Evolutionary conservation across 1,140 invertebrate species (phyloP).

Genomic region (Scaptodrosophila lebanonensis): DNA sequence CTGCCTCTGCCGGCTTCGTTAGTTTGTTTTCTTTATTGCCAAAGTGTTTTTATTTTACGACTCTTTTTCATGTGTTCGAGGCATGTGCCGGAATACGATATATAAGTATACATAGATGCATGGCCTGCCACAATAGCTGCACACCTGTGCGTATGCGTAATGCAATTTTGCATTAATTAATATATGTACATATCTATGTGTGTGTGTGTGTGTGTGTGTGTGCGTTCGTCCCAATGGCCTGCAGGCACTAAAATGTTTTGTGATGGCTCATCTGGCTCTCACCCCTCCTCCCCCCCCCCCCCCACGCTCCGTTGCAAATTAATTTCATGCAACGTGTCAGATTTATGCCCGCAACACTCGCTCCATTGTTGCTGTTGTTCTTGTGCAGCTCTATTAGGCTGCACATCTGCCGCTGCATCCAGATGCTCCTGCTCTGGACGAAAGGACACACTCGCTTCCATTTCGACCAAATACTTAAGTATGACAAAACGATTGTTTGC

Average conservation of each 20-base stretch:
- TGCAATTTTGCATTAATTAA: constrained; percentile 73
- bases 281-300: constrained; percentile 28
- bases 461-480: no score
- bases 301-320: constrained; percentile 57
- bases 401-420: constrained; percentile 1
- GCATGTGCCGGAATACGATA: constrained; percentile 1
- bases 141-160: constrained; percentile 73
- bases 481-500: no score
- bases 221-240: constrained; percentile 16
- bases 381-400: constrained; percentile 28
- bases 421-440: no score
- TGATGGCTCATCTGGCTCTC: constrained; percentile 39
- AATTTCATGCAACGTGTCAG: constrained; percentile 66
- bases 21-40: constrained; percentile 53
- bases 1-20: background rate
- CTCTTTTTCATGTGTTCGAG: constrained; percentile 45
- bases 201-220: constrained; percentile 17
- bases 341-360: constrained; percentile 30
- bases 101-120: constrained; percentile 22
- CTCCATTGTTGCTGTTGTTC: background rate
- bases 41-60: constrained; percentile 66
- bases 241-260: constrained; percentile 53
- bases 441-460: no score
- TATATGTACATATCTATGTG: constrained; percentile 40
- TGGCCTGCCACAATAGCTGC: constrained; percentile 11